Evolutionary conservation across 2,113 vertebrate genomes (phyloP), one percentile per base, ranked within the genome.

Genomic region (Rhombomys opimus): DNA sequence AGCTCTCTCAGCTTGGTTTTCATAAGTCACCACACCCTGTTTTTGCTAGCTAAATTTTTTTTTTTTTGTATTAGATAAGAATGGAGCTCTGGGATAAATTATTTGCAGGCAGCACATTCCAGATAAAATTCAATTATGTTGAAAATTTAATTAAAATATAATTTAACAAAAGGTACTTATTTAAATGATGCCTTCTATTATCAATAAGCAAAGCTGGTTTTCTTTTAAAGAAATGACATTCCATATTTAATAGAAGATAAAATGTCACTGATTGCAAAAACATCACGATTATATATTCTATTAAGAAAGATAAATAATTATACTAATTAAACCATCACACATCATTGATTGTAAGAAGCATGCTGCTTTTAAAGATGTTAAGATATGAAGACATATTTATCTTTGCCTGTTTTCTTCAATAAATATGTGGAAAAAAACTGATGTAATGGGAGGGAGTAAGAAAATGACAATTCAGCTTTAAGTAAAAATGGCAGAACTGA

Each of bases 71-170:
- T 93, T 84, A 91, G 93, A 85, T 84, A 8, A 35, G 52, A 68
- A 94, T 70, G 25, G 63, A 9, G n/a, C 86, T 68, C 96, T 50
- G 81, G 72, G 81, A 54, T 59, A 82, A 84, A 70, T 20, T 94
- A 61, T 90, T 86, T 88, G 35, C 63, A 91, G 57, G 89, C 65
- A 95, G n/a, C 25, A 77, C 2, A 61, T 3, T 81, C 52, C 82
- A 86, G 41, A 57, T 94, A 89, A 95, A 96, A 94, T 86, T 94
- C 95, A 97, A 96, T 97, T 95, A 90, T 86, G 67, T 73, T 89
- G 92, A 73, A 90, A 95, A 92, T 95, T 81, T 95, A 97, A 97
- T 97, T 97, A 97, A 96, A 95, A 89, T 95, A n/a, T 80, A 76
- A 97, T 89, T 95, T 95, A 94, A 89, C 88, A 93, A 94, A 97